phyloP scores from a whole-genome alignment of 2,888 invertebrate species.

The Campaea margaritaria region DNA sequence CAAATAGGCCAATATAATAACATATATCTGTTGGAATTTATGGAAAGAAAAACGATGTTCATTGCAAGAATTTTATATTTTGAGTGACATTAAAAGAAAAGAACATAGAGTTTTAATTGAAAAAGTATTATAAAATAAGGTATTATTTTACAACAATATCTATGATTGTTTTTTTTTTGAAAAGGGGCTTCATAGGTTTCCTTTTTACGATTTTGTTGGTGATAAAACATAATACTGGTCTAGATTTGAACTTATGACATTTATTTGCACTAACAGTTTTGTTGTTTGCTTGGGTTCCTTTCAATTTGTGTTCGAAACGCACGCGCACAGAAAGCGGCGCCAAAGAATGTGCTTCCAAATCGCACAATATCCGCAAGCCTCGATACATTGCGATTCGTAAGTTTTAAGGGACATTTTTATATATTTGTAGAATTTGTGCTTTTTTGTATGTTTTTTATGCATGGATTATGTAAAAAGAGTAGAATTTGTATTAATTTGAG shows the following conservation, averaged over 20 bases:
- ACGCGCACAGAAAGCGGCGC: slow-evolving; percentile 10
- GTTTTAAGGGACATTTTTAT: slow-evolving; percentile 5
- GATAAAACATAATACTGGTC: too few relatives aligned
- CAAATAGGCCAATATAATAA: too few relatives aligned
- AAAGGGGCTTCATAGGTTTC: too few relatives aligned
- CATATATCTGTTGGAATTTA: too few relatives aligned
- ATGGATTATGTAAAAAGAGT: slow-evolving; percentile 1
- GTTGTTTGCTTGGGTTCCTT: slow-evolving; percentile 12
- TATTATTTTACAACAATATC: too few relatives aligned
- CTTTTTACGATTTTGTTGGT: too few relatives aligned
- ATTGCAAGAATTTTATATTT: too few relatives aligned
- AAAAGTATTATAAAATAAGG: too few relatives aligned
- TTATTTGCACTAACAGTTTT: slow-evolving; percentile 20
- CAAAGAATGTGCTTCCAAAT: slow-evolving; percentile 5
- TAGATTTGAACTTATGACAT: not conserved
- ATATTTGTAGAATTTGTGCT: slow-evolving; percentile 1
- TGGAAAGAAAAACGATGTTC: too few relatives aligned
- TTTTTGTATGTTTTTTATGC: slow-evolving; percentile 1
- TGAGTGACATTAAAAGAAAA: too few relatives aligned
- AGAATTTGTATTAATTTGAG: not conserved
- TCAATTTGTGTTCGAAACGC: slow-evolving; percentile 9
- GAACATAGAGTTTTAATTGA: too few relatives aligned
- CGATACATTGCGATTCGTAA: slow-evolving; percentile 24
- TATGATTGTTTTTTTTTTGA: too few relatives aligned
- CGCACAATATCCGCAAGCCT: not conserved